Conservation (phyloP, 2,888 invertebrate genomes). For the Phyto melanocephala region DNA sequence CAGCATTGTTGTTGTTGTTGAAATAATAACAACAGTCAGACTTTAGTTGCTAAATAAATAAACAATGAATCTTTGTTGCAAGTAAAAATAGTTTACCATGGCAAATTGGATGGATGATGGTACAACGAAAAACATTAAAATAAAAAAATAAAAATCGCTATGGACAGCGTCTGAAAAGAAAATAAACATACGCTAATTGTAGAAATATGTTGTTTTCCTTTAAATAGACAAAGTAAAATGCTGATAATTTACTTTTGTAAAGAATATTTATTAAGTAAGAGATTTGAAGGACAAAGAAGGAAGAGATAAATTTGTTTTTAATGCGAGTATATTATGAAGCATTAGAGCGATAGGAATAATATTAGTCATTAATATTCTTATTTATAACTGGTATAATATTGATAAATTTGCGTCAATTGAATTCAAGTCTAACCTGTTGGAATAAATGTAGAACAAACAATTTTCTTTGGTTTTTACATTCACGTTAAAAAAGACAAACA, state of each 20-base stretch:
- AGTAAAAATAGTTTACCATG: constrained; percentile 32
- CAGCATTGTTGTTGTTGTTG: not conserved
- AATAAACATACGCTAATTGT: constrained; percentile 34
- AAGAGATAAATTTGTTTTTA: no score
- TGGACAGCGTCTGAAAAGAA: constrained; percentile 42
- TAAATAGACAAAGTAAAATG: constrained; percentile 32
- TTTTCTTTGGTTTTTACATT: no score
- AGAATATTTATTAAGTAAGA: no score
- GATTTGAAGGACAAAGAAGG: no score
- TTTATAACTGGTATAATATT: no score
- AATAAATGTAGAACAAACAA: no score
- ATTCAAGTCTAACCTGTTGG: no score
- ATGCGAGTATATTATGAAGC: no score
- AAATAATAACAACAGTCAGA: constrained; percentile 35
- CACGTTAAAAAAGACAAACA: no score
- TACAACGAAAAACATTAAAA: not conserved
- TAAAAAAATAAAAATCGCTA: not conserved
- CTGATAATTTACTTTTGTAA: not conserved
- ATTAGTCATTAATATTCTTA: no score
- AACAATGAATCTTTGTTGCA: constrained; percentile 55
- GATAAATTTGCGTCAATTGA: no score
- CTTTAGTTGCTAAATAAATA: constrained; percentile 54
- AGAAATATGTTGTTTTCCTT: not conserved
- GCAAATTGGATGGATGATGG: constrained; percentile 17
- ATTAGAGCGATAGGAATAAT: no score